phyloP scores from a whole-genome alignment of 2,113 vertebrate genomes.

The Rhinolophus ferrumequinum region DNA sequence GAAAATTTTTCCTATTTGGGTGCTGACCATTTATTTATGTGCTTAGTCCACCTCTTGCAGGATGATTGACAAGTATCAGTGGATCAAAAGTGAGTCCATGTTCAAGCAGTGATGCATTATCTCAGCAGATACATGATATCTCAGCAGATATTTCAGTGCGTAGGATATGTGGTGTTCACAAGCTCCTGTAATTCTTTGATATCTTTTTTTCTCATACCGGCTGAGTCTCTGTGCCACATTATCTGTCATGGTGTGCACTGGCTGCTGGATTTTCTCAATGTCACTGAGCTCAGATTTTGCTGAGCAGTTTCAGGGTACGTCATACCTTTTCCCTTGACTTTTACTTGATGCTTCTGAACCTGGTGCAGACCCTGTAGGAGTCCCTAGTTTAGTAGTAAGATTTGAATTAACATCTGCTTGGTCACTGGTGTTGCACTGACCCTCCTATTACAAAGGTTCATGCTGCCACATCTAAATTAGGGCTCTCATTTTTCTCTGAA shows the following conservation, averaged over 20 bases:
- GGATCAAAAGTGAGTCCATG: background rate
- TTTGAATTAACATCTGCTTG: conserved; percentile 57
- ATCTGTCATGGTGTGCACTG: conserved; percentile 32
- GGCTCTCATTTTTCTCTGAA: background rate
- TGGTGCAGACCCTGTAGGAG: background rate
- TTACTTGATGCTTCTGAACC: conserved; percentile 45
- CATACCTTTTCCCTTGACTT: background rate
- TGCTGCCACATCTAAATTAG: background rate
- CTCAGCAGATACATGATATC: background rate
- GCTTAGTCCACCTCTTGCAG: conserved; percentile 18
- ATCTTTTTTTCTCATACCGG: background rate
- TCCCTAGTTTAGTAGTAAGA: background rate
- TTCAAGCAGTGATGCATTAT: background rate
- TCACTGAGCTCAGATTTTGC: conserved; percentile 36
- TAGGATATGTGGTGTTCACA: background rate
- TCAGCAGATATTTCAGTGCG: too few species aligned
- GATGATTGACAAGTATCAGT: conserved; percentile 12
- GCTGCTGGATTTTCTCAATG: conserved; percentile 56
- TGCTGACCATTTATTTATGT: conserved; percentile 49
- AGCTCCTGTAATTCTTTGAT: background rate
- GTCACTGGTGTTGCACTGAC: background rate
- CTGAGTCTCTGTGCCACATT: conserved; percentile 45
- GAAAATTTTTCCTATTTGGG: conserved; percentile 34
- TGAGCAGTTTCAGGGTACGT: conserved; percentile 67
- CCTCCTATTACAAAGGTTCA: background rate